A percentile compares a stretch with the other conserved stretches of the same genome.
These are phyloP conservation scores for Drosophila rubida DNA, from an alignment of 2,888 invertebrate species.

Conservation along the genomic window DNA sequence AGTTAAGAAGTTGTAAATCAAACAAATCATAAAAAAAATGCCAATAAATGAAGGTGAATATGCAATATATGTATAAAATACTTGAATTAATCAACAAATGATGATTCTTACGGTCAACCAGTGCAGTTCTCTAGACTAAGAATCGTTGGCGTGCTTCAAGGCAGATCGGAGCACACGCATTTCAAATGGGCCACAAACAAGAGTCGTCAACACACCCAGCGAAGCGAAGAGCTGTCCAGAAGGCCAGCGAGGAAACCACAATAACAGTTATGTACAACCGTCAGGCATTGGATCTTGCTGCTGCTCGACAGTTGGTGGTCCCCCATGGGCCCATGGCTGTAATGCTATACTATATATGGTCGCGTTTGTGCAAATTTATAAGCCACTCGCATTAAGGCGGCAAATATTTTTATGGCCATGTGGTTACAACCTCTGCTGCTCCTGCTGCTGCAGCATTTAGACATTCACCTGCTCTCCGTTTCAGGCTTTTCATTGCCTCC, in stretches of 20 bases:
- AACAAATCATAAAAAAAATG: slow-evolving; percentile 5
- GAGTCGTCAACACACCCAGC: slow-evolving; percentile 29
- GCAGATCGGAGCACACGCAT: not conserved
- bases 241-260: slow-evolving; percentile 39
- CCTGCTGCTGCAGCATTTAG: slow-evolving; percentile 50
- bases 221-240: slow-evolving; percentile 19
- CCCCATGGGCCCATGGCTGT: slow-evolving; percentile 43
- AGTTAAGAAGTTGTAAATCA: slow-evolving; percentile 13
- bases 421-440: slow-evolving; percentile 35
- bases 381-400: slow-evolving; percentile 79
- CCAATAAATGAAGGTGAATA: slow-evolving; percentile 28
- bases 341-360: slow-evolving; percentile 65
- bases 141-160: not conserved
- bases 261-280: slow-evolving; percentile 71
- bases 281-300: slow-evolving; percentile 23
- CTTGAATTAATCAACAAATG: not conserved
- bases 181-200: not conserved
- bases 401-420: slow-evolving; percentile 76
- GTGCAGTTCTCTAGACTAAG: not conserved
- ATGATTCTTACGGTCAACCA: not conserved
- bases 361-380: slow-evolving; percentile 77
- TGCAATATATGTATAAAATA: slow-evolving; percentile 3
- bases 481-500: not conserved
- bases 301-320: slow-evolving; percentile 33
- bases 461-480: slow-evolving; percentile 30